phyloP scores from a whole-genome alignment of 2,888 invertebrate species.

The Monoplex corrugatus region DNA sequence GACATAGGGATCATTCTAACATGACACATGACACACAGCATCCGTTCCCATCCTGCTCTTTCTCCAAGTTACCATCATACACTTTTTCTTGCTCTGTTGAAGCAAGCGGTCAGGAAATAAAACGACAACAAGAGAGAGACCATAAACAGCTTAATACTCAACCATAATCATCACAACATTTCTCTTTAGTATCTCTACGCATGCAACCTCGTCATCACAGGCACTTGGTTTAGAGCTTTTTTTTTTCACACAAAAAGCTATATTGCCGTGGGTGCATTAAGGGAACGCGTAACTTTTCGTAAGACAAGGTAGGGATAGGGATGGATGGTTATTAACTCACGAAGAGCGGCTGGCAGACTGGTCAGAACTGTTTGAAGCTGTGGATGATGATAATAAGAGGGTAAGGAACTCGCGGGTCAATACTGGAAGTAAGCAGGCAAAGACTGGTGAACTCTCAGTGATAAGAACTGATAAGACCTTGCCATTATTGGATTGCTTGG shows the following conservation, averaged over 20 bases:
- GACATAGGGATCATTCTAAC: no score
- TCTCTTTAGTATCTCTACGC: conserved; percentile 18
- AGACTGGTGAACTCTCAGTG: no score
- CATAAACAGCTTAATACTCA: conserved; percentile 44
- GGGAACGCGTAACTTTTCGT: background rate
- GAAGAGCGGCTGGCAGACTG: conserved; percentile 6
- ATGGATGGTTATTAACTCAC: conserved; percentile 3
- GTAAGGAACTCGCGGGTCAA: no score
- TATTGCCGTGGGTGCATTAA: conserved; percentile 33
- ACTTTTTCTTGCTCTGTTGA: conserved; percentile 24
- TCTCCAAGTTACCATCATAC: background rate
- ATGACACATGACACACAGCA: no score
- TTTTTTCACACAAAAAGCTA: background rate
- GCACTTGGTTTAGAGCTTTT: background rate
- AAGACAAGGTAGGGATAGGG: conserved; percentile 4
- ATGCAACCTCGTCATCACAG: conserved; percentile 39
- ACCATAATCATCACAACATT: conserved; percentile 36
- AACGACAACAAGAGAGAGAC: conserved; percentile 6
- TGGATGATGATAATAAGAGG: no score
- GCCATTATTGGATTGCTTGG: no score
- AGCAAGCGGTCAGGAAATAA: conserved; percentile 26
- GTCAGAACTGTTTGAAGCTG: background rate
- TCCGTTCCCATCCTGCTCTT: no score
- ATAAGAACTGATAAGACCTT: no score
- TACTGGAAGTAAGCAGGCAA: no score